Evolutionary conservation across 2,113 vertebrate genomes (phyloP).

Genomic region (Danio rerio): GRCz12tu NC_133195.1:57363001-57363500

Average conservation of each 20-base stretch:
- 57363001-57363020: no score
- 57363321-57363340: background rate
- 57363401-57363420: constrained; percentile 8
- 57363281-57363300: constrained; percentile 20
- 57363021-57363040: no score
- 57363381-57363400: background rate
- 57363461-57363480: background rate
- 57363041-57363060: no score
- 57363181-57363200: background rate
- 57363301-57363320: background rate
- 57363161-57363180: background rate
- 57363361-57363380: constrained; percentile 2
- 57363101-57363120: no score
- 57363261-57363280: background rate
- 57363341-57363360: constrained; percentile 33
- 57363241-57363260: background rate
- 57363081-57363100: no score
- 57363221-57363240: background rate
- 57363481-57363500: background rate
- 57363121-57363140: no score
- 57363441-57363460: background rate
- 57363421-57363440: background rate
- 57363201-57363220: background rate
- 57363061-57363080: no score
- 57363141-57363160: background rate